A percentile compares a stretch with the other conserved stretches of the same genome.
Conservation (phyloP, 2,888 invertebrate genomes). For the Melieria picta region DNA sequence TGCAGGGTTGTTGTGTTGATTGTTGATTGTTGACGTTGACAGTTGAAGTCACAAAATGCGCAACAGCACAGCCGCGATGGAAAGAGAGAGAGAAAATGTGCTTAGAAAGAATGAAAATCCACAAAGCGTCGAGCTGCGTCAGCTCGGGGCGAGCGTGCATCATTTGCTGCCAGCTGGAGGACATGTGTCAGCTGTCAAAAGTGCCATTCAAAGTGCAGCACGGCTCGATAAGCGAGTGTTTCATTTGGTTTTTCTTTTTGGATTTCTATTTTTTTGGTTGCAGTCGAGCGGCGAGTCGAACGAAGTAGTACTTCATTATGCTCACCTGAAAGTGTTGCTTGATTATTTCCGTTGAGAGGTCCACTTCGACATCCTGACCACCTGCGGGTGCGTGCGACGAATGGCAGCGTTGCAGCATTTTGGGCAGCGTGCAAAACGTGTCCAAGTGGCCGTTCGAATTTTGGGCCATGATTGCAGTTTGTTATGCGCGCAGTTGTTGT, state of each 20-base stretch:
- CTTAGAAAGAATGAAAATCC: neutral
- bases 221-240: no score
- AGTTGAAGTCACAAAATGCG: conserved; percentile 11
- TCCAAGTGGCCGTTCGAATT: conserved; percentile 49
- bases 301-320: conserved; percentile 32
- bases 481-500: neutral
- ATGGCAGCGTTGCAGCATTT: neutral
- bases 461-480: neutral
- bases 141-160: no score
- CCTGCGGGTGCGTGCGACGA: conserved; percentile 48
- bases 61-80: neutral
- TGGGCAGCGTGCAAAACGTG: conserved; percentile 48
- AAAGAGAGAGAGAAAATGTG: neutral
- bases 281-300: no score
- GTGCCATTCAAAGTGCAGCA: no score
- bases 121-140: no score
- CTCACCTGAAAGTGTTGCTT: conserved; percentile 67
- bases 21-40: conserved; percentile 6
- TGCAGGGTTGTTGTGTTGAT: neutral
- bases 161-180: no score
- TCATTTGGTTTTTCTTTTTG: neutral
- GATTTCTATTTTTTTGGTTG: neutral
- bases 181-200: no score
- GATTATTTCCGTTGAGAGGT: conserved; percentile 67
- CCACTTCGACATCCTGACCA: conserved; percentile 66